phyloP scores from a whole-genome alignment of 2,888 invertebrate genomes.

The Erynnis tages region DNA sequence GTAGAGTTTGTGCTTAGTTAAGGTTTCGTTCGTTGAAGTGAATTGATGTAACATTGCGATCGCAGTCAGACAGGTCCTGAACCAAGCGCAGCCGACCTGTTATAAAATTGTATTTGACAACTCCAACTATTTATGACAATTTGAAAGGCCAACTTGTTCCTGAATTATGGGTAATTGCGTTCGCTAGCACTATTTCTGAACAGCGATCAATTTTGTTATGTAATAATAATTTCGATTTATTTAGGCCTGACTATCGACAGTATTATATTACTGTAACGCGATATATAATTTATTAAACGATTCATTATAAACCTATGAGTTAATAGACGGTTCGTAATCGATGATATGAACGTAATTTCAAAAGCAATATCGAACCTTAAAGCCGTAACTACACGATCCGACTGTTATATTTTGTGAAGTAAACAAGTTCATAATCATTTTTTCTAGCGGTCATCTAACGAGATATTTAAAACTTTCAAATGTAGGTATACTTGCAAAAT shows the following conservation, averaged over 20 bases:
- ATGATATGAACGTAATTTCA: slow-evolving; percentile 1
- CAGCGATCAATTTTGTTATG: slow-evolving; percentile 42
- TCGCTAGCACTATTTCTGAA: slow-evolving; percentile 40
- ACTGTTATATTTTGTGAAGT: no score
- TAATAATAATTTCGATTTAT: slow-evolving; percentile 36
- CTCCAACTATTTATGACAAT: slow-evolving; percentile 48
- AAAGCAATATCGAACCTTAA: not conserved
- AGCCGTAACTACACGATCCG: no score
- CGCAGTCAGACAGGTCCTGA: slow-evolving; percentile 30
- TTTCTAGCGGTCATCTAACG: no score
- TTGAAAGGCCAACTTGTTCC: slow-evolving; percentile 48
- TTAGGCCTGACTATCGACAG: slow-evolving; percentile 30
- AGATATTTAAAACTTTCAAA: no score
- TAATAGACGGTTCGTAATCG: slow-evolving; percentile 5
- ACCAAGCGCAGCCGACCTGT: slow-evolving; percentile 37
- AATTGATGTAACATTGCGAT: not conserved
- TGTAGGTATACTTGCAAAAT: no score
- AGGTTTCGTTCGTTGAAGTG: no score
- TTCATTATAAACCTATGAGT: slow-evolving; percentile 23
- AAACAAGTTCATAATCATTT: no score
- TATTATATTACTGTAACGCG: slow-evolving; percentile 40
- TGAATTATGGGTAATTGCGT: slow-evolving; percentile 49
- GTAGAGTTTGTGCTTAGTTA: no score
- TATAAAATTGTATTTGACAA: slow-evolving; percentile 52
- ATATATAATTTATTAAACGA: slow-evolving; percentile 30